These are phyloP conservation scores for Cordilura impudica DNA, from an alignment of 2,888 invertebrate species.

Conservation along the genomic window DNA sequence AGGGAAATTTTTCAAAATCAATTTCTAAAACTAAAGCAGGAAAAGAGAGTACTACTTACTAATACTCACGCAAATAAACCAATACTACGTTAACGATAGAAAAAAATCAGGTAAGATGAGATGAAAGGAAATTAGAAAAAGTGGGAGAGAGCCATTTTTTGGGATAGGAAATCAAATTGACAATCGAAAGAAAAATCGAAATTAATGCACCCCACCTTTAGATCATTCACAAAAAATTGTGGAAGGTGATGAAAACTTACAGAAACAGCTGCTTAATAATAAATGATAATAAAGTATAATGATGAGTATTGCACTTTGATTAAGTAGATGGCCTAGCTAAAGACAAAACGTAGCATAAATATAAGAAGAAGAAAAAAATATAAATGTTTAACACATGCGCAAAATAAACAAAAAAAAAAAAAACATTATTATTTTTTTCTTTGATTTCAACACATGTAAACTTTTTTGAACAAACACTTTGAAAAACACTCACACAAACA, in stretches of 20 bases:
- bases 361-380: slow-evolving; percentile 33
- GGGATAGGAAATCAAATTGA: not conserved
- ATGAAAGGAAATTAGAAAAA: slow-evolving; percentile 48
- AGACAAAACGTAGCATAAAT: slow-evolving; percentile 38
- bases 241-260: not conserved
- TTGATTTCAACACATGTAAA: slow-evolving; percentile 3
- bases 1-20: slow-evolving; percentile 59
- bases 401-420: slow-evolving; percentile 30
- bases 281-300: not conserved
- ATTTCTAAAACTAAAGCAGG: slow-evolving; percentile 1
- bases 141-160: slow-evolving; percentile 8
- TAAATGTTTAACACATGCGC: slow-evolving; percentile 51
- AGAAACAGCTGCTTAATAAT: slow-evolving; percentile 33
- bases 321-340: slow-evolving; percentile 39
- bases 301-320: slow-evolving; percentile 39
- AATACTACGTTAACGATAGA: not conserved
- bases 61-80: slow-evolving; percentile 39
- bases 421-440: slow-evolving; percentile 21
- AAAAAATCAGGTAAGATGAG: slow-evolving; percentile 62
- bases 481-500: slow-evolving; percentile 34
- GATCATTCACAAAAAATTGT: not conserved
- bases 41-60: slow-evolving; percentile 40
- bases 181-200: not conserved
- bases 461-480: slow-evolving; percentile 46
- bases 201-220: slow-evolving; percentile 1